Evolutionary conservation across 53 echinoderm and acorn worm genomes (phyloP).

Genomic region (Echinarachnius parma): DNA sequence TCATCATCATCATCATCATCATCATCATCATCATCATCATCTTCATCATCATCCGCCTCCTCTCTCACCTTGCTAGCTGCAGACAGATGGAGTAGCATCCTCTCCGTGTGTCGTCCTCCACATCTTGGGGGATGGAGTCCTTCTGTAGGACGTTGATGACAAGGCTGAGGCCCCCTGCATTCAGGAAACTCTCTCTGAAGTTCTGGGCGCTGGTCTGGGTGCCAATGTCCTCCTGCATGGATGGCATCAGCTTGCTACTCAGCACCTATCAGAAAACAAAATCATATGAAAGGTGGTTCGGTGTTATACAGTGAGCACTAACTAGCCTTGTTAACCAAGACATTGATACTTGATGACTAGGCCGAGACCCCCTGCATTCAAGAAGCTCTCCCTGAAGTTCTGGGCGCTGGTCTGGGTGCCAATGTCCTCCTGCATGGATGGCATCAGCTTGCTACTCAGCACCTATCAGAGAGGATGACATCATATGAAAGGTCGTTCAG

Average conservation of each 20-base stretch:
- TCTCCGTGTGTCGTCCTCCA: constrained; percentile 83
- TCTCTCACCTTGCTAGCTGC: constrained; percentile 87
- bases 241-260: constrained; percentile 92
- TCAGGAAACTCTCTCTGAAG: constrained; percentile 92
- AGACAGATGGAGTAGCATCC: constrained; percentile 96
- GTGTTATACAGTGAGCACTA: too few species aligned
- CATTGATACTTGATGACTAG: constrained; percentile 80
- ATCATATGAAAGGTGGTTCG: too few species aligned
- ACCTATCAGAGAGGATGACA: constrained; percentile 61
- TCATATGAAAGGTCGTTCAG: too few species aligned
- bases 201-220: constrained; percentile 76
- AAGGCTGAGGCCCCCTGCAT: constrained; percentile 87
- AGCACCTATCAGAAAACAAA: constrained; percentile 59
- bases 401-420: constrained; percentile 76
- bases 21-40: constrained; percentile 10
- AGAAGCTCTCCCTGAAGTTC: constrained; percentile 89
- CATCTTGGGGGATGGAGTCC: constrained; percentile 89
- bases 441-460: constrained; percentile 90
- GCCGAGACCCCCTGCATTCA: constrained; percentile 90
- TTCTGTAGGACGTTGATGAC: constrained; percentile 91
- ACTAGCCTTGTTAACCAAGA: too few species aligned
- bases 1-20: constrained; percentile 29
- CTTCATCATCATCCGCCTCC: constrained; percentile 2
- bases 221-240: constrained; percentile 81
- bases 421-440: constrained; percentile 83